Percentiles rank a stretch among this genome's conserved stretches.
These are phyloP conservation scores for Anhinga rufa DNA, from an alignment of 2,113 vertebrate species.

Conservation along the genomic window DNA sequence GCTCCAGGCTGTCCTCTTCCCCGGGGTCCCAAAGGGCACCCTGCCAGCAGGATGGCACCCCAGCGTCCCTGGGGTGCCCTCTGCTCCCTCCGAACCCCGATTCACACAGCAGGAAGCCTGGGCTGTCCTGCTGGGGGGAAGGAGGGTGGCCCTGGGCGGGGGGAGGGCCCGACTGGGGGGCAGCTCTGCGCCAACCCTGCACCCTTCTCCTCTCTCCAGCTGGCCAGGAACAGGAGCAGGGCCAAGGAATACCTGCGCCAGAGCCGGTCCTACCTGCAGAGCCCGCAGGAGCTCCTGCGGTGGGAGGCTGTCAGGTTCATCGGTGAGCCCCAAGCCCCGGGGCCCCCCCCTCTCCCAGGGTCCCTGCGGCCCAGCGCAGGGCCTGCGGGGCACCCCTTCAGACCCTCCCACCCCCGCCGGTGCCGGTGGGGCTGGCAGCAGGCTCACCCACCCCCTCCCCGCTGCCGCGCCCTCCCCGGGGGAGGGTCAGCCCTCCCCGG, in stretches of 20 bases:
- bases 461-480: no score
- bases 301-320: not conserved
- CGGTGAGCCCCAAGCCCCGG: not conserved
- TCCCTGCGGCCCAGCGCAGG: not conserved
- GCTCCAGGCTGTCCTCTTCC: not conserved
- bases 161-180: fast-evolving
- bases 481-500: not conserved
- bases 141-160: not conserved
- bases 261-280: not conserved
- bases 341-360: not conserved
- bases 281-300: not conserved
- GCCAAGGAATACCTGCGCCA: not conserved
- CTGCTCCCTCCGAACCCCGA: not conserved
- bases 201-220: not conserved
- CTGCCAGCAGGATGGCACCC: not conserved
- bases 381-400: not conserved
- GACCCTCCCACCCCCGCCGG: not conserved
- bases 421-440: not conserved
- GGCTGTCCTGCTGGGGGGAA: not conserved
- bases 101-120: not conserved
- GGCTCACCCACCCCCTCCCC: not conserved
- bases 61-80: not conserved
- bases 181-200: not conserved
- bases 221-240: not conserved
- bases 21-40: not conserved